Evolutionary conservation across 2,888 invertebrate genomes (phyloP), one percentile per base, ranked within the genome.

Genomic region (Acronicta aceris): DNA sequence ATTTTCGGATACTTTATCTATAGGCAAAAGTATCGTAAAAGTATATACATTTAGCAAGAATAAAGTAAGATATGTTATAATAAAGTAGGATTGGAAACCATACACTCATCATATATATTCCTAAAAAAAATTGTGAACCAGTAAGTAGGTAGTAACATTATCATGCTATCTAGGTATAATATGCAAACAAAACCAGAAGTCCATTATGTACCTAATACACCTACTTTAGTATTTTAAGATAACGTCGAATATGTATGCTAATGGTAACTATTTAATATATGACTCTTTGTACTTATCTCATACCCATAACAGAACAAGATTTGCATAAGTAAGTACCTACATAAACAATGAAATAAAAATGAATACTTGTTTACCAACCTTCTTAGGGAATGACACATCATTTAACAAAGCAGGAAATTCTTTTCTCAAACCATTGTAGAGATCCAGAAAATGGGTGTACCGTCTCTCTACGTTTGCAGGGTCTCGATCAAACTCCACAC

Each of bases 391-490:
- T 51, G 92, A 88, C 7, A 96, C 84, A 61, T 83, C 88, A 54
- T 83, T 85, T 87, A 97, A 87, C 60, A 96, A 82, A 36, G 88
- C 79, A 0, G 96, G 95, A 83, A 94, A 92, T 50, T 95, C 95
- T 65, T 95, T 96, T 76, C 95, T 96, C 25, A 97, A 87, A 2
- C 94, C 92, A 71, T 94, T 95, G 81, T 96, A 97, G 4, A 97
- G 90, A 65, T 95, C 95, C 52, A 96, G 89, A 84, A 97, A 97
- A 78, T 97, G 96, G 8, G 97, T 97, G 84, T 97, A 97, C 74
- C 97, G 94, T 53, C 97, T 90, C 79, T 97, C 96, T 49, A 97
- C 96, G 64, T 95, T 95, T 0, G 95, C 96, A 16, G 97, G 96
- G 69, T 96, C 95, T 38, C 93, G 86, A 87, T 97, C 97, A 67